A percentile compares a stretch with the other conserved stretches of the same genome.
Conservation (phyloP, 2,797 vertebrate species). For the Enteromius afrohamiltoni region DNA sequence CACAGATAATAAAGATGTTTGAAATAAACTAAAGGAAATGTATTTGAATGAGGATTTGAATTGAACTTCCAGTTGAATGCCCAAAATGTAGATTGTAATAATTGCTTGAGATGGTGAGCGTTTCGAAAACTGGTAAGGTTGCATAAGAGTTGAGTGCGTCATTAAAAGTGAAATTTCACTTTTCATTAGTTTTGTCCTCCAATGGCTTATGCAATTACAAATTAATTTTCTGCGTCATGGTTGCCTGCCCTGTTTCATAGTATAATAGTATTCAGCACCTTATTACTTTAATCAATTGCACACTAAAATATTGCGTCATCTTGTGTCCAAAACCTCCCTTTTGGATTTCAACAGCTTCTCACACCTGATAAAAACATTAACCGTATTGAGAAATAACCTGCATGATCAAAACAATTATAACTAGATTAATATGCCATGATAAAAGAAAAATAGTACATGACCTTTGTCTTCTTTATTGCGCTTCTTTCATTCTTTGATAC, state of each 20-base stretch:
- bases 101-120: not conserved
- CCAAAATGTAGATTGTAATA: not conserved
- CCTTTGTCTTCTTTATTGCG: not conserved
- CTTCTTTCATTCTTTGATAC: constrained; percentile 10
- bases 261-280: constrained; percentile 11
- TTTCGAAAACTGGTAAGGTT: constrained; percentile 1
- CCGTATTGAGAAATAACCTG: not conserved
- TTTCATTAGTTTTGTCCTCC: constrained; percentile 2
- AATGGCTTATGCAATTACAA: constrained; percentile 4
- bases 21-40: not conserved
- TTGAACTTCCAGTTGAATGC: not conserved
- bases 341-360: constrained; percentile 33
- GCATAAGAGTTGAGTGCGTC: not conserved
- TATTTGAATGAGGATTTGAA: not conserved
- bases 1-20: not conserved
- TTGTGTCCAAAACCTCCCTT: constrained; percentile 3
- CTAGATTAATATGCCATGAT: not conserved
- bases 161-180: not conserved
- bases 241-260: constrained; percentile 1
- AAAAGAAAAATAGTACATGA: not conserved
- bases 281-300: not conserved
- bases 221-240: constrained; percentile 9
- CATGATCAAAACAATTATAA: not conserved
- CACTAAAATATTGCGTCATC: constrained; percentile 3
- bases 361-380: constrained; percentile 19